Evolutionary conservation across 2,797 vertebrate species (phyloP), one percentile per base, ranked within the genome.

Genomic region (Eulemur albifrons): DNA sequence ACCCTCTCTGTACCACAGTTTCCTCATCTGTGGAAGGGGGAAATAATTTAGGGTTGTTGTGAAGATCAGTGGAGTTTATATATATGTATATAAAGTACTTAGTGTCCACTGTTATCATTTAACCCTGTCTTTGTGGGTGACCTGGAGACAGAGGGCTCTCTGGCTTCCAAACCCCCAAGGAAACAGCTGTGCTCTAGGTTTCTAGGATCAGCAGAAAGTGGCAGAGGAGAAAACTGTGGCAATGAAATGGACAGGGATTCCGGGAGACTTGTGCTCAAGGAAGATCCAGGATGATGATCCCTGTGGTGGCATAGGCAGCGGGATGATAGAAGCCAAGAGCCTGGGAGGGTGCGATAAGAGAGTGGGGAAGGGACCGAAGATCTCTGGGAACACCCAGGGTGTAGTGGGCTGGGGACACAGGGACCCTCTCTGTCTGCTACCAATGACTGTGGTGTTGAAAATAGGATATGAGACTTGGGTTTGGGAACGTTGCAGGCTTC

Each of bases 1-100:
- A 23, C 23, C 25, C n/a, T 61, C 67, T 86, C 43, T 69, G n/a
- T 15, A 27, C 38, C 59, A 52, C 7, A 38, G 38, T 67, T 23
- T 91, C 30, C 14, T 93, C 21, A 32, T 86, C 54, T 76, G 11
- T 61, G 84, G 72, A 93, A 93, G 38, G 38, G 32, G 25, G 35
- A 25, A 30, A 25, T 48, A 67, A 63, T 30, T 40, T 48, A 48
- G 27, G 69, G 27, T 40, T 61, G 5, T 10, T 69, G 25, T 80
- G 77, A 96, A 65, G 61, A 70, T 54, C 27, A 27, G 54, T 30
- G n/a, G 50, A 61, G 18, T 82, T 77, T 11, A 27, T 30, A 18
- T 35, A 25, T 25, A 57, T 11, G 0, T 11, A 72, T 75, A 35
- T 85, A 85, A 59, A 67, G 11, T 43, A 18, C 27, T 87, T 75